Conservation (phyloP, 2,113 vertebrate species). For the Peromyscus leucopus region DNA sequence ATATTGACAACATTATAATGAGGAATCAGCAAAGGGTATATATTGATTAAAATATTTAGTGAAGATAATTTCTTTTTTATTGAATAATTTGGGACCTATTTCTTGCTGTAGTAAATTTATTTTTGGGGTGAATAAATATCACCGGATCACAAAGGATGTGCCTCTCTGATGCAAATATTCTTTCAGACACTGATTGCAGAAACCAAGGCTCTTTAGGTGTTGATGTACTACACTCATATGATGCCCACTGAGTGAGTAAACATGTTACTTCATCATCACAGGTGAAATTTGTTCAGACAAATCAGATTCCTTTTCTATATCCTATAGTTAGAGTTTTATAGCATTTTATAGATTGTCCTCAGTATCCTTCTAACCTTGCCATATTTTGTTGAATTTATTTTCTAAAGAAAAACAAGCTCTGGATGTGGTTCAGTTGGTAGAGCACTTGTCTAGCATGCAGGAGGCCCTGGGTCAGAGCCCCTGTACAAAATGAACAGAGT, state of each 20-base stretch:
- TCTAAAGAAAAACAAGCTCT: neutral
- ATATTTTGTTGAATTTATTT: conserved; percentile 11
- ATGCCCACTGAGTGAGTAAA: conserved; percentile 48
- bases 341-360: neutral
- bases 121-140: conserved; percentile 76
- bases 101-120: conserved; percentile 56
- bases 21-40: conserved; percentile 64
- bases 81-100: conserved; percentile 71
- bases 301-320: neutral
- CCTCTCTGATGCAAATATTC: conserved; percentile 2
- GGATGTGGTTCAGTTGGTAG: neutral
- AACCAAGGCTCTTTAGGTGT: conserved; percentile 20
- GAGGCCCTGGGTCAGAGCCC: neutral
- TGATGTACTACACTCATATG: conserved; percentile 3
- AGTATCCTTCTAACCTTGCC: neutral
- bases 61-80: conserved; percentile 72
- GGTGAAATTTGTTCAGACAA: neutral
- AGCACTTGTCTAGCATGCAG: neutral
- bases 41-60: conserved; percentile 74
- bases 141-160: conserved; percentile 54
- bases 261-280: conserved; percentile 34
- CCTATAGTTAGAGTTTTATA: neutral
- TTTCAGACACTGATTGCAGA: neutral
- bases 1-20: conserved; percentile 73
- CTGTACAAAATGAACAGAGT: neutral